A percentile compares a stretch with the other conserved stretches of the same genome.
These are phyloP conservation scores for Cephus runcator DNA, from an alignment of 2,888 invertebrate genomes.

Conservation along the genomic window DNA sequence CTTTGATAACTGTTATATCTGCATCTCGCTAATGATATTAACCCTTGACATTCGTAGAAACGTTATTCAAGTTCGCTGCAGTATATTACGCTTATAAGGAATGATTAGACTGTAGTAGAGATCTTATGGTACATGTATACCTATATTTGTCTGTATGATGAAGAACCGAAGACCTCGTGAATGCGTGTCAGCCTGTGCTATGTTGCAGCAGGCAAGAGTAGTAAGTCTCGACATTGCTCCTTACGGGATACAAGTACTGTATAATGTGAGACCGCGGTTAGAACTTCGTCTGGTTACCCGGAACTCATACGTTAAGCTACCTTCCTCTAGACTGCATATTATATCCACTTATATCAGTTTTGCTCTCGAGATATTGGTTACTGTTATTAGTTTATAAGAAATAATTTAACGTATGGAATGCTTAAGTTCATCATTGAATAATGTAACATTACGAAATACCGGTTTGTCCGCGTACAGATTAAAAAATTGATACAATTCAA, in stretches of 20 bases:
- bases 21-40: not conserved
- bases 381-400: not conserved
- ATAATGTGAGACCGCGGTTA: not conserved
- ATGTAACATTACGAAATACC: not conserved
- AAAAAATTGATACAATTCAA: not conserved
- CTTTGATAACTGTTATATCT: not conserved
- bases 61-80: not conserved
- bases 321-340: not conserved
- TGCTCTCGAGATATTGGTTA: not conserved
- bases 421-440: not conserved
- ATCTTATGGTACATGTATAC: not conserved
- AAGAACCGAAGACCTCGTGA: not conserved
- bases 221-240: not conserved
- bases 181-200: not conserved
- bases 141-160: not conserved
- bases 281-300: not conserved
- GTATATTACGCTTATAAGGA: not conserved
- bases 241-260: not conserved
- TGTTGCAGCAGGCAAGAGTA: not conserved
- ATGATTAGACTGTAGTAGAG: not conserved
- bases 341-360: not conserved
- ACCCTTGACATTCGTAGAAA: not conserved
- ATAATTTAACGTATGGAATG: not conserved
- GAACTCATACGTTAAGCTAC: not conserved
- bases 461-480: not conserved